A percentile compares a stretch with the other conserved stretches of the same genome.
Conservation (phyloP, 1,140 invertebrate species). For the Pseudomyrmex dendroicus region DNA sequence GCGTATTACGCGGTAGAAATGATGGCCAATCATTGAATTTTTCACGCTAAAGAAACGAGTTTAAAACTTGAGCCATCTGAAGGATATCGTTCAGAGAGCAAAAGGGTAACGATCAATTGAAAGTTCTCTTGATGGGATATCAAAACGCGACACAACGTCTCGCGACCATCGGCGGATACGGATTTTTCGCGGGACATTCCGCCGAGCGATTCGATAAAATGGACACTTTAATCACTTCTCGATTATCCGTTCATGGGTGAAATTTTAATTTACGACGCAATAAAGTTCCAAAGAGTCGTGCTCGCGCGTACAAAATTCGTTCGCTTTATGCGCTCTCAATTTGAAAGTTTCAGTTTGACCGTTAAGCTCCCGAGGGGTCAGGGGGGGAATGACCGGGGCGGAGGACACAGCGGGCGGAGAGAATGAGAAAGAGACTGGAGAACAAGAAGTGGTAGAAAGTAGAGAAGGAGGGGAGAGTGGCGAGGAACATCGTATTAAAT, state of each 20-base stretch:
- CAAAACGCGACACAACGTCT: constrained; percentile 7
- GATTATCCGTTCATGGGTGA: constrained; percentile 71
- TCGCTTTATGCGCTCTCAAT: constrained; percentile 67
- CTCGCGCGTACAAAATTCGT: constrained; percentile 63
- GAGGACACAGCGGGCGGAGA: background rate
- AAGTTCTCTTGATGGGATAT: background rate
- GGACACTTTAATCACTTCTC: constrained; percentile 67
- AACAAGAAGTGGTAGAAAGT: constrained; percentile 36
- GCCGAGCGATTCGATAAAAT: constrained; percentile 49
- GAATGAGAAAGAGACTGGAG: constrained; percentile 4
- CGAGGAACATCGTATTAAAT: constrained; percentile 68
- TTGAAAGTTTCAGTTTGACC: constrained; percentile 73
- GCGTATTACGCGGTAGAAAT: no score
- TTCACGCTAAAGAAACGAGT: background rate
- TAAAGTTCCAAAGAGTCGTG: constrained; percentile 67
- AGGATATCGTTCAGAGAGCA: background rate
- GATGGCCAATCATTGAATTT: background rate
- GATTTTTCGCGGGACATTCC: constrained; percentile 27
- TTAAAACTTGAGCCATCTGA: background rate
- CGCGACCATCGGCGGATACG: background rate
- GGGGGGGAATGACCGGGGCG: constrained; percentile 24
- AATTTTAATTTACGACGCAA: constrained; percentile 73
- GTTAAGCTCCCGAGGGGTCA: constrained; percentile 53
- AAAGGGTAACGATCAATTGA: background rate
- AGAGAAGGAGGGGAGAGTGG: background rate